Evolutionary conservation across 1,140 invertebrate genomes (phyloP), one percentile per base, ranked within the genome.

Genomic region (Neodiprion virginianus): DNA sequence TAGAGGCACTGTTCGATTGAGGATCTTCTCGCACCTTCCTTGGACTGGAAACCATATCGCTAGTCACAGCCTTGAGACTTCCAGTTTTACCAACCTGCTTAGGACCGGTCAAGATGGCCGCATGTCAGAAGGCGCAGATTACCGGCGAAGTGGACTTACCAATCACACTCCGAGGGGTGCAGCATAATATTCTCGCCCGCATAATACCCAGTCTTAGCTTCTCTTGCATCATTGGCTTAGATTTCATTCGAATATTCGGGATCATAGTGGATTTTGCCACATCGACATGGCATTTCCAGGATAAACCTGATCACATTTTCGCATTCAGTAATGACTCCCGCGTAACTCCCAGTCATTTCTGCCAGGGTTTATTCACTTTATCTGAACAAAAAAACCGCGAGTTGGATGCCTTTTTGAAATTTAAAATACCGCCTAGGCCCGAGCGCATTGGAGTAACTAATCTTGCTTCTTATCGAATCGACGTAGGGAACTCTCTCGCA

Each of bases 201-300:
- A n/a, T 74, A 0, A 12, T 74, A 48, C 53, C 68, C 12, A 50
- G 40, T 49, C 21, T 74, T 5, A 65, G 69, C 7, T 50, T 74
- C 28, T 68, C 73, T 12, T 74, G 73, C n/a, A 74, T 74, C 11
- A 5, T 74, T 8, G 73, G 73, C 1, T 5, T 74, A 0, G 69
- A 74, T 47, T 74, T 74, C 8, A 0, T 72, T 53, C 47, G 49
- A 14, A 10, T 53, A 11, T n/a, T 53, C n/a, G 21, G 17, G 1
- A 53, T 72, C 11, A 28, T 53, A n/a, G 48, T 53, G 1, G 48
- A 72, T 40, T 72, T 72, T 17, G 48, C 23, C 11, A 40, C 7
- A 7, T 48, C 71, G 21, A 14, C 10, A 28, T 72, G 71, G 71
- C 5, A 48, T 67, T 73, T 73, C 40, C 47, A 48, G 21, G 65